Evolutionary conservation across 2,888 invertebrate genomes (phyloP).

Genomic region (Actias luna): DNA sequence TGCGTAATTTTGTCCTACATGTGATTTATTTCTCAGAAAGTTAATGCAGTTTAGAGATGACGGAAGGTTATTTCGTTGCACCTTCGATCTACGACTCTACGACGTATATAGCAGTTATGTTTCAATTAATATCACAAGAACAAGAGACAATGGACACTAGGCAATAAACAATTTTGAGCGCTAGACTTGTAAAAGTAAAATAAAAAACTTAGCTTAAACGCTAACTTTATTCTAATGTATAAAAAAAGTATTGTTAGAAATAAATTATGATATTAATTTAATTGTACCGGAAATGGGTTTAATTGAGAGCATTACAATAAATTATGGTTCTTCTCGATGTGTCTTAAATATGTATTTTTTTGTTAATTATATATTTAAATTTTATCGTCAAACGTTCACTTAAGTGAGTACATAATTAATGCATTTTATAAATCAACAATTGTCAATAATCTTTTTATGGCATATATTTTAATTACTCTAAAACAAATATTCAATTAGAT

Average conservation of each 20-base stretch:
- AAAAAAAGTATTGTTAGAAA: background rate
- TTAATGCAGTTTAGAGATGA: too few species aligned
- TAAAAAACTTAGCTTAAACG: constrained; percentile 5
- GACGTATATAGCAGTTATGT: too few species aligned
- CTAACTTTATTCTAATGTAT: background rate
- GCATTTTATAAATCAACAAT: background rate
- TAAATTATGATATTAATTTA: background rate
- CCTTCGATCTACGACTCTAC: too few species aligned
- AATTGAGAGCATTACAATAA: background rate
- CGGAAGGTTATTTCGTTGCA: too few species aligned
- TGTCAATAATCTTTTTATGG: background rate
- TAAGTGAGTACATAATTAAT: background rate
- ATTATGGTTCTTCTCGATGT: background rate
- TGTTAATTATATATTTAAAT: background rate
- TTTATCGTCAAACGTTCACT: background rate
- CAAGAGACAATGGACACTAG: background rate
- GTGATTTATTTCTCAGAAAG: too few species aligned
- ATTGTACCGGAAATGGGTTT: background rate
- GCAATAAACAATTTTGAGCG: constrained; percentile 16
- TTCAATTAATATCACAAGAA: too few species aligned
- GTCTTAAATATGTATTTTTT: background rate
- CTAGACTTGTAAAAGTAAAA: constrained; percentile 13
- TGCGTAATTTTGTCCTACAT: too few species aligned
- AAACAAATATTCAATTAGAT: background rate
- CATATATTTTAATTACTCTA: too few species aligned